Percentiles rank a stretch among this genome's conserved stretches.
These are phyloP conservation scores for Eueides isabella DNA, from an alignment of 1,140 invertebrate genomes.

Conservation along the genomic window DNA sequence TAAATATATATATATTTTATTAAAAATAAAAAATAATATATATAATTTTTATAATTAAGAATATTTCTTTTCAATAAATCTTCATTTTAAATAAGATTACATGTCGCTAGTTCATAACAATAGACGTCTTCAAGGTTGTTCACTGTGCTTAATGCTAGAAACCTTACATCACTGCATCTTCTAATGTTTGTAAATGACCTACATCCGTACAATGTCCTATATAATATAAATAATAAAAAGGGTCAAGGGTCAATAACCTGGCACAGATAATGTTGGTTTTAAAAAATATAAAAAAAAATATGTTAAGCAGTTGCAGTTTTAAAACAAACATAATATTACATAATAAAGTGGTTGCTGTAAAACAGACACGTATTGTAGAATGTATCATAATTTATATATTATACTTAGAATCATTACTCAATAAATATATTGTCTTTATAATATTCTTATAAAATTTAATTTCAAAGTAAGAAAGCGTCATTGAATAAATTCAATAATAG, in stretches of 20 bases:
- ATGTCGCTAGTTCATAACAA: neutral
- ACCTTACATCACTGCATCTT: conserved; percentile 10
- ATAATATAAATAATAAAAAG: neutral
- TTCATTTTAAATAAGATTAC: conserved; percentile 4
- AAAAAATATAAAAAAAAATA: neutral
- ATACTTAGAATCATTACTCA: neutral
- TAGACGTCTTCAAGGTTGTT: neutral
- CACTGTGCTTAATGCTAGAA: neutral
- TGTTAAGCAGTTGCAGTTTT: too few species aligned
- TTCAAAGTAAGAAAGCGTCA: neutral
- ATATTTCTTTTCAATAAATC: conserved; percentile 5
- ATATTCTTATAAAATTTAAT: neutral
- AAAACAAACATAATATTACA: too few species aligned
- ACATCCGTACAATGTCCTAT: neutral
- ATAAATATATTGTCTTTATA: neutral
- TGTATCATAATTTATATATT: neutral
- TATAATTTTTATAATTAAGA: neutral
- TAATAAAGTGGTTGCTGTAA: too few species aligned
- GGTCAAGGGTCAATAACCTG: neutral
- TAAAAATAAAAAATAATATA: too few species aligned
- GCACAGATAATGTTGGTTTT: neutral
- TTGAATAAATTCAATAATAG: neutral
- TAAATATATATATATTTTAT: too few species aligned
- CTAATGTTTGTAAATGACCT: conserved; percentile 5
- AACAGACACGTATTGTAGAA: too few species aligned